A percentile compares a stretch with the other conserved stretches of the same genome.
Evolutionary conservation across 2,113 vertebrate species (phyloP).

Genomic region (Pachyramphus minor): DNA sequence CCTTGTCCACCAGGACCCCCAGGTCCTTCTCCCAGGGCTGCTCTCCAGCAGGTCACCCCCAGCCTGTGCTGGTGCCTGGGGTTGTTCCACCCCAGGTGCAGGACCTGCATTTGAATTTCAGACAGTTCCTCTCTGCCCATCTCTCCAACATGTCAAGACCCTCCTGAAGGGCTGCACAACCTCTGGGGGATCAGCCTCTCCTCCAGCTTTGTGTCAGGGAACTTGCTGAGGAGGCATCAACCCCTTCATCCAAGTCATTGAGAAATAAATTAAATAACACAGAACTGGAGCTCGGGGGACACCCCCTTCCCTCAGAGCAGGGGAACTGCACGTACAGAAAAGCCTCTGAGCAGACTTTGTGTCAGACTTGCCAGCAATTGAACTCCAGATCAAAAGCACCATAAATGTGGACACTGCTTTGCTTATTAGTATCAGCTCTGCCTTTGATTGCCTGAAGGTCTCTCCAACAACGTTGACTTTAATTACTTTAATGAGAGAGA

Average conservation of each 20-base stretch:
- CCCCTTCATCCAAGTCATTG: not conserved
- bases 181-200: not conserved
- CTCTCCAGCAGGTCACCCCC: not conserved
- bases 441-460: slow-evolving; percentile 14
- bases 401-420: not conserved
- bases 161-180: not conserved
- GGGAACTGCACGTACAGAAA: not conserved
- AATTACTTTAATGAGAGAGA: slow-evolving; percentile 56
- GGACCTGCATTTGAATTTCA: not conserved
- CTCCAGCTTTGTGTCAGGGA: not conserved
- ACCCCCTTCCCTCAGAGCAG: not conserved
- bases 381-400: not conserved
- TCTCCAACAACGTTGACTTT: slow-evolving; percentile 4
- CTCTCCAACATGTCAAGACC: not conserved
- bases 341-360: rapidly evolving
- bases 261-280: not conserved
- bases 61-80: not conserved
- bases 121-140: not conserved
- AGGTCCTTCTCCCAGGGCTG: not conserved
- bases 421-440: not conserved
- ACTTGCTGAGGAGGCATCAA: not conserved
- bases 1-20: not conserved
- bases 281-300: not conserved
- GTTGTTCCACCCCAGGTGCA: not conserved
- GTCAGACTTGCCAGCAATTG: not conserved